Evolutionary conservation across 1,140 invertebrate genomes (phyloP), one percentile per base, ranked within the genome.

Genomic region (Proales similis): DNA sequence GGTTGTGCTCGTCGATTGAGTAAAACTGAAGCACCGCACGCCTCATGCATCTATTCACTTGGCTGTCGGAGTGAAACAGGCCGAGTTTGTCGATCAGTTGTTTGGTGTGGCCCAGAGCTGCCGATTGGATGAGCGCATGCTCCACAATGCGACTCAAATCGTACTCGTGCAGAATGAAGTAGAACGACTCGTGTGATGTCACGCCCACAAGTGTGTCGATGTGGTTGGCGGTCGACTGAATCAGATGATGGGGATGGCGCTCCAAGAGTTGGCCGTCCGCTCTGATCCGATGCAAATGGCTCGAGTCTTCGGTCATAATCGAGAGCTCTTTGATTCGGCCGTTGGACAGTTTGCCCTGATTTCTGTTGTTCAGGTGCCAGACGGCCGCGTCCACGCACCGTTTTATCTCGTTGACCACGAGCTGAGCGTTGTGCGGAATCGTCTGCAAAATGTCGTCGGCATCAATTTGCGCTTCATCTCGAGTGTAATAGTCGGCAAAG

Each of bases 301-400:
- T 57, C 1, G 51, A 57, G 30, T 42, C 45, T 42, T 57, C 38
- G n/a, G 51, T 57, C 36, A 57, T 42, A 57, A 57, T 42, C 9
- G 26, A 24, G 9, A 26, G 27, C n/a, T 57, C 51, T 42, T 57
- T 57, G 27, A 42, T 19, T 27, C 22, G 39, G 12, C 17, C 19
- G 11, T n/a, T n/a, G n/a, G n/a, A n/a, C n/a, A n/a, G n/a, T n/a
- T n/a, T n/a, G n/a, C n/a, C n/a, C n/a, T n/a, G n/a, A n/a, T n/a
- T n/a, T n/a, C n/a, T n/a, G n/a, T n/a, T n/a, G n/a, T n/a, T n/a
- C n/a, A n/a, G n/a, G n/a, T n/a, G n/a, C n/a, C n/a, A n/a, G n/a
- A n/a, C n/a, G n/a, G n/a, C n/a, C n/a, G n/a, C n/a, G n/a, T n/a
- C n/a, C n/a, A n/a, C n/a, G n/a, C n/a, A n/a, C n/a, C n/a, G n/a